Evolutionary conservation across 2,797 vertebrate genomes (phyloP).

Genomic region (Gallirallus australis): DNA sequence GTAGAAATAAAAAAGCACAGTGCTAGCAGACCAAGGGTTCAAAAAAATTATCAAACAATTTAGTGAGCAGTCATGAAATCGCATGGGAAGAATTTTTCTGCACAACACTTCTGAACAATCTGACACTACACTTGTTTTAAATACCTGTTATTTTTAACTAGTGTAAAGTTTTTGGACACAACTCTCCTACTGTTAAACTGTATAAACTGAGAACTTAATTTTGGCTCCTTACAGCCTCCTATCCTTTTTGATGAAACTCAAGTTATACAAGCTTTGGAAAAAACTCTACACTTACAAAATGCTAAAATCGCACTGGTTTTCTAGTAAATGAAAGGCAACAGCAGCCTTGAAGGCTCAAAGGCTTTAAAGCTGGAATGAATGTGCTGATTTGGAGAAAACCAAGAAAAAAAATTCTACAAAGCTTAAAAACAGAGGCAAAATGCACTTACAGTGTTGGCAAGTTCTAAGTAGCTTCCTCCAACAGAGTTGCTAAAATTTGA

Average conservation of each 20-base stretch:
- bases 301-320: neutral
- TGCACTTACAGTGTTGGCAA: conserved; percentile 83
- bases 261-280: neutral
- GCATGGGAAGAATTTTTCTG: neutral
- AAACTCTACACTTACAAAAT: neutral
- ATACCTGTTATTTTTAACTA: neutral
- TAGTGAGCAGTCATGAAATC: neutral
- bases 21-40: neutral
- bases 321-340: conserved; percentile 31
- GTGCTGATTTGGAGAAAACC: neutral
- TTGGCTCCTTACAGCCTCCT: neutral
- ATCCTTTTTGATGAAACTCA: neutral
- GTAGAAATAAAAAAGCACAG: neutral
- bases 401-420: neutral
- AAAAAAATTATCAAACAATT: neutral
- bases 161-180: neutral
- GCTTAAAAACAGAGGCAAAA: neutral
- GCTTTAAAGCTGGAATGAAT: neutral
- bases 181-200: neutral
- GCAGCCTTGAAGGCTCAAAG: neutral
- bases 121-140: neutral
- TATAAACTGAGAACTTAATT: conserved; percentile 9
- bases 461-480: conserved; percentile 80
- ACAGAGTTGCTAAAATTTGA: conserved; percentile 40
- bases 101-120: neutral